These are phyloP conservation scores for Rhynchonycteris naso DNA, from an alignment of 2,797 vertebrate species.

Conservation along the genomic window DNA sequence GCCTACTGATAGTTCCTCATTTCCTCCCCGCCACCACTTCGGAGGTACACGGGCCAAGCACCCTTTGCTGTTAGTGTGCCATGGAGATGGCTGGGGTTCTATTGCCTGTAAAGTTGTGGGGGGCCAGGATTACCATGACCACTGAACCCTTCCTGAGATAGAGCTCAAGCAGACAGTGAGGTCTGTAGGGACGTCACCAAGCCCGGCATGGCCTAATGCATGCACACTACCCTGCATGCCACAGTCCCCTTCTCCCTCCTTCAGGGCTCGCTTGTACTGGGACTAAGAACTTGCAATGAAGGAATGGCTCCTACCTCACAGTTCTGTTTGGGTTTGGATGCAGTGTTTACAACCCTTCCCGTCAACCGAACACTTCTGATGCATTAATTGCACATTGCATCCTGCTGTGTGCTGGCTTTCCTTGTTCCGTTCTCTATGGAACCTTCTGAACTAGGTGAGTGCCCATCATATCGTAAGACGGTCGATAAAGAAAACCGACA, in stretches of 20 bases:
- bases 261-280: not conserved
- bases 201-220: not conserved
- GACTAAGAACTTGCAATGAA: not conserved
- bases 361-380: fast-evolving
- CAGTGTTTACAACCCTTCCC: not conserved
- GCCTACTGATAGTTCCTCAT: not conserved
- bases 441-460: not conserved
- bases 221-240: fast-evolving
- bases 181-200: not conserved
- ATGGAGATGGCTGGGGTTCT: not conserved
- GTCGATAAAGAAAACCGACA: not conserved
- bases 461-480: fast-evolving
- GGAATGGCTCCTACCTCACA: not conserved
- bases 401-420: not conserved
- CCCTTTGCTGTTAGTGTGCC: not conserved
- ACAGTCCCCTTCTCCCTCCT: not conserved
- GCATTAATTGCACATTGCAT: too few species aligned
- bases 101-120: not conserved
- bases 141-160: not conserved
- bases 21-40: not conserved
- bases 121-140: not conserved
- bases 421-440: not conserved
- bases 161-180: not conserved
- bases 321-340: not conserved
- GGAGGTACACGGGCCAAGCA: not conserved